Evolutionary conservation across 1,140 invertebrate genomes (phyloP), one percentile per base, ranked within the genome.

Genomic region (Cydia amplana): DNA sequence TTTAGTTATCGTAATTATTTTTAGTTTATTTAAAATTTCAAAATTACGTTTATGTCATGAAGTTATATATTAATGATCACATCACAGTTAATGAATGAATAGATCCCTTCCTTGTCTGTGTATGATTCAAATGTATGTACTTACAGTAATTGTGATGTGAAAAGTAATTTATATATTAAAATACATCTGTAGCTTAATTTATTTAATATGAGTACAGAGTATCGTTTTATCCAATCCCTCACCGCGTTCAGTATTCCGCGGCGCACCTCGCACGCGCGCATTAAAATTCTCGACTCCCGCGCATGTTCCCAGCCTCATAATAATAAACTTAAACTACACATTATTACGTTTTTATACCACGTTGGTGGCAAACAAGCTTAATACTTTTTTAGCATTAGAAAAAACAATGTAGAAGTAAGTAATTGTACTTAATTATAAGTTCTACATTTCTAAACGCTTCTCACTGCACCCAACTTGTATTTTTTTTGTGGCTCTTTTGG

Each of bases 231-330:
- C 7, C 12, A 18, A 60, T 1, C 55, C 20, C 55, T 23, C 55
- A 10, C 55, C 55, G 20, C 55, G 20, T n/a, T 60, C 55, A 60
- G 20, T 60, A 60, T 60, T 60, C 55, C 20, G 20, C 16, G 20
- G 4, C 55, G 55, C 55, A 23, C 55, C 18, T 60, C 18, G 20
- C 55, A 60, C 55, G 55, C 18, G 55, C 55, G 55, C 55, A 60
- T 60, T 60, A 60, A 60, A n/a, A 60, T 60, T 60, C 55, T 23
- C 18, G 9, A 23, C 55, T 60, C 55, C 55, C 20, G 55, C 55
- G 55, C 55, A 60, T 23, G 55, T 60, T 60, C 55, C 55, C 55
- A 60, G 55, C 55, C 55, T 60, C 55, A 60, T 60, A 60, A 60
- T 60, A 60, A 60, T 60, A 60, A 23, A 60, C 20, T 60, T n/a